Evolutionary conservation across 2,888 invertebrate genomes (phyloP).

Genomic region (Zaprionus lineosus): DNA sequence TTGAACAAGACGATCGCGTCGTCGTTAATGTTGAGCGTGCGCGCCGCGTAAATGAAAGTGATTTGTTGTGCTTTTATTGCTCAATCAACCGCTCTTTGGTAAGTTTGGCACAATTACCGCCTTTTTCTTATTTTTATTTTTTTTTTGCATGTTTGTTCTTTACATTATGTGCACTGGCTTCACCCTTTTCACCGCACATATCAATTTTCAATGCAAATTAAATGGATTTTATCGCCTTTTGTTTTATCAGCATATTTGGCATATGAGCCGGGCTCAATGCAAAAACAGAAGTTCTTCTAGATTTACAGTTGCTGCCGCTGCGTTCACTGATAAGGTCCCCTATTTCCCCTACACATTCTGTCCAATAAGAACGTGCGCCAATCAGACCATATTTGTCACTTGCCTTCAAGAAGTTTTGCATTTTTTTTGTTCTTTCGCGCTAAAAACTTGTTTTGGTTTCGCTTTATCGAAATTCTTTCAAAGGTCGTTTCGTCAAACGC

Average conservation of each 20-base stretch:
- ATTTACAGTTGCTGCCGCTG: constrained; percentile 25
- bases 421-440: constrained; percentile 23
- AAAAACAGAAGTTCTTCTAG: constrained; percentile 29
- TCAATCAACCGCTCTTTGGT: constrained; percentile 70
- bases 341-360: not conserved
- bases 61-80: constrained; percentile 67
- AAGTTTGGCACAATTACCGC: constrained; percentile 65
- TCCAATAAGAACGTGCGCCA: constrained; percentile 37
- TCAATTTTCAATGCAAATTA: constrained; percentile 36
- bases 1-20: constrained; percentile 67
- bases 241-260: constrained; percentile 60
- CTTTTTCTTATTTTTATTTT: too few relatives aligned
- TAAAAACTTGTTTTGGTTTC: constrained; percentile 49
- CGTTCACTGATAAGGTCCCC: constrained; percentile 43
- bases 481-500: constrained; percentile 57
- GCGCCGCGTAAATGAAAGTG: constrained; percentile 67
- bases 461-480: constrained; percentile 57
- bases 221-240: constrained; percentile 44
- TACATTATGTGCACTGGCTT: too few relatives aligned
- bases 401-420: constrained; percentile 11
- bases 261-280: constrained; percentile 23
- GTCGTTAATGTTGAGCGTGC: constrained; percentile 25
- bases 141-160: too few relatives aligned
- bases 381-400: constrained; percentile 42
- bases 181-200: not conserved